Evolutionary conservation across 1,140 invertebrate genomes (phyloP), one percentile per base, ranked within the genome.

Genomic region (Pseudoatta argentina): DNA sequence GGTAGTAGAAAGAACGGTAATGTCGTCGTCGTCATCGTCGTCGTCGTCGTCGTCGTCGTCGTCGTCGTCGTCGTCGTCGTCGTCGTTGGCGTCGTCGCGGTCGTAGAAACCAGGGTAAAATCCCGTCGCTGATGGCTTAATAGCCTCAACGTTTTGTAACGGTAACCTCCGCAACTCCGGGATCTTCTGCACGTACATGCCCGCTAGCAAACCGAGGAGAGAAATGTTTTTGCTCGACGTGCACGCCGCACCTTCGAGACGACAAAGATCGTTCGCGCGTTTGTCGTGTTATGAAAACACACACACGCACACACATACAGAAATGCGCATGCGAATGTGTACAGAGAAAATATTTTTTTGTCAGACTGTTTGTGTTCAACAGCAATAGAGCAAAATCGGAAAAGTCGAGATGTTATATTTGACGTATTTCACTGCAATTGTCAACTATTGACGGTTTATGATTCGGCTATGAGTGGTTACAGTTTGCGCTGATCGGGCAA

Each of bases 61-160:
- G 64, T 34, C 48, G 48, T 78, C 27, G 75, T 59, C 71, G 83
- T 73, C 53, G 66, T 81, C 88, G 85, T 86, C 27, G 75, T 59
- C 71, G 85, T 73, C 83, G 64, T 81, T 87, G 85, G 83, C 78
- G 64, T 34, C 48, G 48, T 55, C 57, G 34, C 53, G 66, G 79
- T 82, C 85, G 53, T 78, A 88, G 82, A 85, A 87, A 82, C 64
- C 69, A 88, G 82, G 89, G 91, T 91, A 90, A 91, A 92, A 90
- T 92, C 88, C 87, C 85, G 81, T 63, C 77, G 86, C 87, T 79
- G 87, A 73, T 83, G 75, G 91, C 90, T 91, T 92, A 91, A 92
- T 90, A 73, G 89, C 77, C 73, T 87, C 87, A 64, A 88, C 89
- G 87, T 92, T 91, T 92, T 91, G 82, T 88, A 85, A 91, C 73